Conservation (phyloP, 2,797 vertebrate species). For the Typhlichthys eigenmanni region DNA sequence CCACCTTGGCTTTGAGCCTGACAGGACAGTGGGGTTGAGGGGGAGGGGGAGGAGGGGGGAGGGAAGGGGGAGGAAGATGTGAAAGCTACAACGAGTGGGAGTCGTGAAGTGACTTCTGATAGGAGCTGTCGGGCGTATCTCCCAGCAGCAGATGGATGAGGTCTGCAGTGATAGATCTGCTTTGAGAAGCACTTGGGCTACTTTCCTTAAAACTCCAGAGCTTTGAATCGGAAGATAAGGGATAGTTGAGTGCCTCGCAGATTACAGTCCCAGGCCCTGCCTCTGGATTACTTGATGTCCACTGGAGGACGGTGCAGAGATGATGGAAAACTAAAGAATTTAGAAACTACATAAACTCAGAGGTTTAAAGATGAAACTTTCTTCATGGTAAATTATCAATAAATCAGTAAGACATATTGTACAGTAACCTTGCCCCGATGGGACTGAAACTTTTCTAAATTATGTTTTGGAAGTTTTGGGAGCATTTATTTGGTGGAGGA, state of each 20-base stretch:
- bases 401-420: neutral
- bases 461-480: too few species aligned
- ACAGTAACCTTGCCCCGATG: too few species aligned
- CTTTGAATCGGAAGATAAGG: constrained; percentile 39
- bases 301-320: constrained; percentile 17
- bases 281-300: constrained; percentile 60
- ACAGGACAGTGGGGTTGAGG: constrained; percentile 42
- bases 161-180: constrained; percentile 60
- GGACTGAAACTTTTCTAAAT: too few species aligned
- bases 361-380: neutral
- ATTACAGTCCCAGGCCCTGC: constrained; percentile 64
- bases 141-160: constrained; percentile 59
- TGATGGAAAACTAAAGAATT: neutral
- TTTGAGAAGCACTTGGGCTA: constrained; percentile 44
- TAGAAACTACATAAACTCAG: neutral
- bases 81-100: constrained; percentile 48
- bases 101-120: constrained; percentile 63
- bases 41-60: constrained; percentile 15
- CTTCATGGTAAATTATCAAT: neutral
- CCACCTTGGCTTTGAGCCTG: constrained; percentile 59
- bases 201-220: constrained; percentile 44
- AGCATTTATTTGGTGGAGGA: too few species aligned
- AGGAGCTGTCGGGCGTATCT: constrained; percentile 68
- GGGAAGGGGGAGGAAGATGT: constrained; percentile 1
- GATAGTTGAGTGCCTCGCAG: constrained; percentile 33